Evolutionary conservation across 2,888 invertebrate genomes (phyloP).

Genomic region (Pristionchus entomophagus): DNA sequence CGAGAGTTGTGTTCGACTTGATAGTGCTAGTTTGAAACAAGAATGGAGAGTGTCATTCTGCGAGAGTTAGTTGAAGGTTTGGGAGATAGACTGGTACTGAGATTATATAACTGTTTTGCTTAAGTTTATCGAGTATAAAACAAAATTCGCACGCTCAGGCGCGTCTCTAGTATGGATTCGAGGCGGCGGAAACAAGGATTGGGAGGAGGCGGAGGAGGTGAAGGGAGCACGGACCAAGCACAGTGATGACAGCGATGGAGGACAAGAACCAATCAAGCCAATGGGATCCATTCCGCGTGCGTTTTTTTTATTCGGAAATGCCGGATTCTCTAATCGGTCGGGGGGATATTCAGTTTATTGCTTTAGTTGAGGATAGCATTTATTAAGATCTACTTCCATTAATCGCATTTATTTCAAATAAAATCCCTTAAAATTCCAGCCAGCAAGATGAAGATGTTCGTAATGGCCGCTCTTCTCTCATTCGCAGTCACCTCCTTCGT

Average conservation of each 20-base stretch:
- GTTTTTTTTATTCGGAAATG: background rate
- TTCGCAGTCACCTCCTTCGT: constrained; percentile 42
- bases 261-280: constrained; percentile 27
- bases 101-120: background rate
- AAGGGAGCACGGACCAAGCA: constrained; percentile 16
- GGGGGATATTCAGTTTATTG: background rate
- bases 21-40: background rate
- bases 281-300: background rate
- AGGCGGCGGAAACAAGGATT: background rate
- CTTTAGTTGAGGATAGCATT: background rate
- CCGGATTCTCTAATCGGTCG: background rate
- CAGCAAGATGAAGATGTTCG: constrained; percentile 29
- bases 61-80: no score
- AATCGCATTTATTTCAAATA: background rate
- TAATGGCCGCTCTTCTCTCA: constrained; percentile 36
- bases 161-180: constrained; percentile 30
- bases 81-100: no score
- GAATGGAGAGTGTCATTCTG: background rate
- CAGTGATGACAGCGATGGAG: background rate
- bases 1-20: background rate
- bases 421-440: background rate
- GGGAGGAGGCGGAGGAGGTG: constrained; percentile 22
- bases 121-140: no score
- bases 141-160: background rate
- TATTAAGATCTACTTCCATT: no score